Percentiles rank a stretch among this genome's conserved stretches.
phyloP scores from a whole-genome alignment of 2,888 invertebrate genomes.

The Napeogenes inachia region DNA sequence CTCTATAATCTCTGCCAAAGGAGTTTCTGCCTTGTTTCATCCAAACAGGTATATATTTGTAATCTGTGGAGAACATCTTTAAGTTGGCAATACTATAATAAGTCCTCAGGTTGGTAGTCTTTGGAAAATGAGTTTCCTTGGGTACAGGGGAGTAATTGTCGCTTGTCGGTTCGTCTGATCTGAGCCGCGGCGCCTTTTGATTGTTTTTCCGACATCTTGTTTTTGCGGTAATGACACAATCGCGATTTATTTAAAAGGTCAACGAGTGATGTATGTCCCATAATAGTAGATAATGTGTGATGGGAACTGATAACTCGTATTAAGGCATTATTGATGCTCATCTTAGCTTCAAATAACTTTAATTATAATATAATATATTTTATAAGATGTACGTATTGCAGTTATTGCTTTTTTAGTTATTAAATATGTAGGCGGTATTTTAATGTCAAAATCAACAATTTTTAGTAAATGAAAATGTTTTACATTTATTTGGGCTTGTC shows the following conservation, averaged over 20 bases:
- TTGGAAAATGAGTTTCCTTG: conserved; percentile 76
- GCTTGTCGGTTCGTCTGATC: conserved; percentile 55
- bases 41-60: conserved; percentile 1
- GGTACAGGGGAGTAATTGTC: conserved; percentile 58
- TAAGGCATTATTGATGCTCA: neutral
- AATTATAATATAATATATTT: too few relatives aligned
- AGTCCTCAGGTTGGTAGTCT: conserved; percentile 65
- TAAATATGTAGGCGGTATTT: too few relatives aligned
- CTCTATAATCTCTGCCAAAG: conserved; percentile 8
- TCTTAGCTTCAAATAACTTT: neutral
- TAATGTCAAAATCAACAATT: too few relatives aligned
- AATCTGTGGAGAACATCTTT: conserved; percentile 9
- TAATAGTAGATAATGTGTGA: conserved; percentile 17
- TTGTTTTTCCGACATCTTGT: conserved; percentile 67
- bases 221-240: conserved; percentile 51
- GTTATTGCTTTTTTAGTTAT: too few relatives aligned
- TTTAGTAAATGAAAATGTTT: too few relatives aligned
- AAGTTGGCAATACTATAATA: conserved; percentile 55
- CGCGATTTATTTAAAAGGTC: conserved; percentile 60
- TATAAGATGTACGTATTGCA: too few relatives aligned
- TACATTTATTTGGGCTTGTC: too few relatives aligned
- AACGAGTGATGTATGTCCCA: conserved; percentile 27
- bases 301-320: neutral
- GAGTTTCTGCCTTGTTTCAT: conserved; percentile 34
- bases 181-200: conserved; percentile 66